phyloP scores from a whole-genome alignment of 2,113 vertebrate species.

The Alligator sinensis region DNA sequence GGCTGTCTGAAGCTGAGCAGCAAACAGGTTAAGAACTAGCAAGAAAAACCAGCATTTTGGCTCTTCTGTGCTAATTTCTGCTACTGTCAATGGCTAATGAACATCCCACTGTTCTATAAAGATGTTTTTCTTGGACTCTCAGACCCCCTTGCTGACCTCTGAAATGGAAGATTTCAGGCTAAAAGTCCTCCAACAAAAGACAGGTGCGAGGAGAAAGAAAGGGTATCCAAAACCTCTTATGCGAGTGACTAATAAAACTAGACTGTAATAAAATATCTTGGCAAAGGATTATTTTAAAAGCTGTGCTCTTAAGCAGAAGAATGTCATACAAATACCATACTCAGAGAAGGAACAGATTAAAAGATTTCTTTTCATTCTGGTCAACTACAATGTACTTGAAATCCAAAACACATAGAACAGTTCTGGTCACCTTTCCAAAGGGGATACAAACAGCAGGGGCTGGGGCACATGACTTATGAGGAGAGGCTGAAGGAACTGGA shows the following conservation, averaged over 20 bases:
- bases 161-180: neutral
- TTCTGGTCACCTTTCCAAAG: neutral
- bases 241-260: neutral
- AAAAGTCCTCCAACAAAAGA: neutral
- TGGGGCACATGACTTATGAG: too few species aligned
- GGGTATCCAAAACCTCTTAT: neutral
- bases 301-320: neutral
- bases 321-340: neutral
- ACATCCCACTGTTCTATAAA: neutral
- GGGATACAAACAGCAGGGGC: neutral
- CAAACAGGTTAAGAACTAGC: too few species aligned
- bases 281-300: neutral
- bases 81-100: neutral
- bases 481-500: too few species aligned
- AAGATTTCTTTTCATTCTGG: neutral
- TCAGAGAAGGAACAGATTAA: neutral
- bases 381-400: neutral
- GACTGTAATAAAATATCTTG: too few species aligned
- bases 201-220: neutral
- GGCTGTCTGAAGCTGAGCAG: neutral
- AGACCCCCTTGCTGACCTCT: too few species aligned
- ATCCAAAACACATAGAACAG: neutral
- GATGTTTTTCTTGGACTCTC: neutral
- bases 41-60: neutral
- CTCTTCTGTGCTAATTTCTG: neutral